Evolutionary conservation across 2,888 invertebrate genomes (phyloP), one percentile per base, ranked within the genome.

Genomic region (Mesorhabditis sp.): DNA sequence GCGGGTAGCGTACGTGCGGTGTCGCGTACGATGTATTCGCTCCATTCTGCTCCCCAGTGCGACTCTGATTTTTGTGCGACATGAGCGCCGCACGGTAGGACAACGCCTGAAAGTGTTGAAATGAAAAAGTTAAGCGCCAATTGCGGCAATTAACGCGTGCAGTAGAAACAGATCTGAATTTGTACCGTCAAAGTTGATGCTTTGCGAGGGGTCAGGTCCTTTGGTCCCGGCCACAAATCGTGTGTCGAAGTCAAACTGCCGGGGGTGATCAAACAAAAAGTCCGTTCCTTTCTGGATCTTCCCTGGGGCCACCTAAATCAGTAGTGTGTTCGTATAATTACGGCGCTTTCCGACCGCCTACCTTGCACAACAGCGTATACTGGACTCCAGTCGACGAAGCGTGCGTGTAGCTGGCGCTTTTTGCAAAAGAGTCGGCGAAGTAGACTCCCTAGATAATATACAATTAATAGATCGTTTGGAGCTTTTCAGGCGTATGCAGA

Each of bases 301-400:
- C n/a, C 58, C 58, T 50, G 58, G 58, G n/a, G 58, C 58, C 1
- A 50, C n/a, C 58, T 50, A 28, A 28, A 28, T 28, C 28, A 28
- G 28, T 28, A 28, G 28, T 28, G 28, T 28, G 28, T 28, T 28
- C 1, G 28, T 28, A 28, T 28, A 28, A 28, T 28, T 28, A 28
- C 28, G 28, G 28, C 1, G 28, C 28, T 28, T 28, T 28, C 28
- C 28, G 1, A 2, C 28, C 28, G 28, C n/a, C 79, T 76, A 88
- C 88, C 86, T 89, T 87, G 82, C 88, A 88, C 4, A 89, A 80
- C 42, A 89, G 79, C 83, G 88, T 87, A 79, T 86, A 87, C 67
- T 86, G 87, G 76, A 74, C 71, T 7, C 81, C 80, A 10, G 79
- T 75, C 44, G 80, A 80, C 67, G 83, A 81, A 67, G 85, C 84